A percentile compares a stretch with the other conserved stretches of the same genome.
These are phyloP conservation scores for Alloscopus bannaensis DNA, from an alignment of 2,888 invertebrate species.

Conservation along the genomic window DNA sequence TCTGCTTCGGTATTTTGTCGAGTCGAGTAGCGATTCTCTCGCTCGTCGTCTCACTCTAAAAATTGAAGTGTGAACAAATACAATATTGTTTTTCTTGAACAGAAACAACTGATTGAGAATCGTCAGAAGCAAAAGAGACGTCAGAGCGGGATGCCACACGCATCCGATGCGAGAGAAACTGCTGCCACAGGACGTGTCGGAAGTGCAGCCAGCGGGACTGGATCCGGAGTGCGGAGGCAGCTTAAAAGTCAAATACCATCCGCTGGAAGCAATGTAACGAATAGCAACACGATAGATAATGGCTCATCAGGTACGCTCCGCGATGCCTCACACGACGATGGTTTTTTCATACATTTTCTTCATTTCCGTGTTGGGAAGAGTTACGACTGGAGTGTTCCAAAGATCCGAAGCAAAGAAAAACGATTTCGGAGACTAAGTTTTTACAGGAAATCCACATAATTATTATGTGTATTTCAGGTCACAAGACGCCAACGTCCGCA, in stretches of 20 bases:
- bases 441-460: too few relatives aligned
- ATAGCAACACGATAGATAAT: conserved; percentile 57
- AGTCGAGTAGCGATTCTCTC: too few relatives aligned
- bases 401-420: too few relatives aligned
- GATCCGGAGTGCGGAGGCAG: conserved; percentile 55
- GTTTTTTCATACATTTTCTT: too few relatives aligned
- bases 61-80: too few relatives aligned
- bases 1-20: too few relatives aligned
- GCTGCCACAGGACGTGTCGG: conserved; percentile 55
- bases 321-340: too few relatives aligned
- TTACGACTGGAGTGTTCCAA: too few relatives aligned
- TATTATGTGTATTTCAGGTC: conserved; percentile 10
- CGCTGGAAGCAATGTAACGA: conserved; percentile 55
- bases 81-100: too few relatives aligned
- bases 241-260: conserved; percentile 56
- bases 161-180: conserved; percentile 71
- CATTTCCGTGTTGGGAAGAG: too few relatives aligned
- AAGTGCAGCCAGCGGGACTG: conserved; percentile 61
- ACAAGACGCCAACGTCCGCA: conserved; percentile 49
- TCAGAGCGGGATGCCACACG: conserved; percentile 73
- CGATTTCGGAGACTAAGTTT: too few relatives aligned
- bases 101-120: conserved; percentile 73
- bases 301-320: conserved; percentile 38
- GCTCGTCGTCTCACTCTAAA: too few relatives aligned
- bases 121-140: conserved; percentile 73